Conservation (phyloP, 2,797 vertebrate species). For the Podarcis siculus region DNA sequence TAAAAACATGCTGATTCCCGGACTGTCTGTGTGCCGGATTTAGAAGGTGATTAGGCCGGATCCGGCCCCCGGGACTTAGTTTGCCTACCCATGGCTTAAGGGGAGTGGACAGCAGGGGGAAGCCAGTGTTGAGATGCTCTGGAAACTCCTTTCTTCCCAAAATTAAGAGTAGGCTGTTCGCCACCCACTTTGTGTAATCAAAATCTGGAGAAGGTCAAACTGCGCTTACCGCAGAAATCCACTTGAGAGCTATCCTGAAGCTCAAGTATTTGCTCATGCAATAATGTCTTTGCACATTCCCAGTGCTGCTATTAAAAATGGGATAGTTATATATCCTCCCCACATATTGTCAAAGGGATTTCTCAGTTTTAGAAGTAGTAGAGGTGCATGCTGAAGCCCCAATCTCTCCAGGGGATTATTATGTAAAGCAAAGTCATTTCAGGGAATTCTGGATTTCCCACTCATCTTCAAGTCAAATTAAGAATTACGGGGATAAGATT, state of each 20-base stretch:
- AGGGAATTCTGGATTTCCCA: background rate
- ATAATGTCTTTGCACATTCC: constrained; percentile 28
- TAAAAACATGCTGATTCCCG: too few relatives aligned
- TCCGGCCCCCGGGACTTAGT: too few relatives aligned
- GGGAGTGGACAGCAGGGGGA: background rate
- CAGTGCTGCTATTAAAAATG: background rate
- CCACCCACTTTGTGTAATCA: background rate
- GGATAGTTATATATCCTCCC: constrained; percentile 15
- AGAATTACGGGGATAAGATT: background rate
- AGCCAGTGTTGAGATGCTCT: background rate
- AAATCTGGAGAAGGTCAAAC: background rate
- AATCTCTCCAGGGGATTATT: background rate
- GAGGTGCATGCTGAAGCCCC: background rate
- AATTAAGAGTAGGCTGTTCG: background rate
- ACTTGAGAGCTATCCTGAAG: background rate
- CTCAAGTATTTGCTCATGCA: background rate
- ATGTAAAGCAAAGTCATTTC: background rate
- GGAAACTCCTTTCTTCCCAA: background rate
- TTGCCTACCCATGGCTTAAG: too few relatives aligned
- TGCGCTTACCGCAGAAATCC: background rate
- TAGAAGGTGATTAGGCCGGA: too few relatives aligned
- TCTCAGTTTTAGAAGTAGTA: background rate
- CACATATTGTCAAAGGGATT: background rate
- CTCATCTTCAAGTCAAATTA: background rate
- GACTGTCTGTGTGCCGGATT: too few relatives aligned